These are phyloP conservation scores for Platorchestia sp. DNA, from an alignment of 1,140 invertebrate genomes.

Conservation along the genomic window DNA sequence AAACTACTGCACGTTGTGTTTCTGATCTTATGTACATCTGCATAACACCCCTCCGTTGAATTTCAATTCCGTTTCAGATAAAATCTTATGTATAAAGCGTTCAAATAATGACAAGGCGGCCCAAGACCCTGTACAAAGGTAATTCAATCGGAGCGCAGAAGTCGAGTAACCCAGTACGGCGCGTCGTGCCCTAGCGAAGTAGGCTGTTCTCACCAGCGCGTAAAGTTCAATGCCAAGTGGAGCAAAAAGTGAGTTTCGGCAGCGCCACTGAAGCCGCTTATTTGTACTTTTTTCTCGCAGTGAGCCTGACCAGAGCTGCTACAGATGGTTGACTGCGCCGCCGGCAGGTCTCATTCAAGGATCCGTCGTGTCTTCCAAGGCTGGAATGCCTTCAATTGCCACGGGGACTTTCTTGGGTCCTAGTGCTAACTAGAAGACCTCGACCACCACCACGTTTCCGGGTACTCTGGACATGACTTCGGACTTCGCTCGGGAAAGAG, in stretches of 20 bases:
- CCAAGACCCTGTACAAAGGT: no score
- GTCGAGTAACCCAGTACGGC: neutral
- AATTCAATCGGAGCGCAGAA: no score
- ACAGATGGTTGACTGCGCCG: neutral
- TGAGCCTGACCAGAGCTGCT: neutral
- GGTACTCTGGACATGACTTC: neutral
- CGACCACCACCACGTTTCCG: neutral
- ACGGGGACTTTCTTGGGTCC: neutral
- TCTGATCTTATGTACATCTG: no score
- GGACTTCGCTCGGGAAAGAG: neutral
- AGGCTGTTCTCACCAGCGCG: neutral
- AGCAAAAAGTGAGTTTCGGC: neutral
- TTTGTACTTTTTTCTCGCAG: neutral
- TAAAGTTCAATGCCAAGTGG: constrained; percentile 41
- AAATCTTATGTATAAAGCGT: no score
- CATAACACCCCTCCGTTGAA: no score
- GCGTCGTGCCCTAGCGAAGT: neutral
- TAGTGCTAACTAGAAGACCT: neutral
- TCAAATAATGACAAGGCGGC: no score
- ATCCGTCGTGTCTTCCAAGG: neutral
- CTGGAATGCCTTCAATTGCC: neutral
- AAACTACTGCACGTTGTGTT: no score
- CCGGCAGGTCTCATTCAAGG: neutral
- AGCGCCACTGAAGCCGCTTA: constrained; percentile 25
- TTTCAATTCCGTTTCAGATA: no score